phyloP scores from a whole-genome alignment of 2,113 vertebrate species.

The Echinops telfairi region DNA sequence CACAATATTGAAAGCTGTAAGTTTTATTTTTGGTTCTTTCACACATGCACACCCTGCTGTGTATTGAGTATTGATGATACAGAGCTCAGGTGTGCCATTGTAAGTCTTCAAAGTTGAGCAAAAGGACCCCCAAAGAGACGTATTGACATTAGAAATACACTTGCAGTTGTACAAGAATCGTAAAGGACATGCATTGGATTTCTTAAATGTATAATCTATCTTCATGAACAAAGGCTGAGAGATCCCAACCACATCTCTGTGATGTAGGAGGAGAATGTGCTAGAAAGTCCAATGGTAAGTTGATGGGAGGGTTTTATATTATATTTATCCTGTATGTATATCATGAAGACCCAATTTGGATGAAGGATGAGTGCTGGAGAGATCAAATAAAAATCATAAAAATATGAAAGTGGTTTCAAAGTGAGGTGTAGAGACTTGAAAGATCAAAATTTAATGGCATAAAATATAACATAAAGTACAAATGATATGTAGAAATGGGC shows the following conservation, averaged over 20 bases:
- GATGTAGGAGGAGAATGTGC: not conserved
- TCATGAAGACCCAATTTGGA: constrained; percentile 2
- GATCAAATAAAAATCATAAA: not conserved
- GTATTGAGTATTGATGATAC: constrained; percentile 48
- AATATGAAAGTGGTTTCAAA: constrained; percentile 29
- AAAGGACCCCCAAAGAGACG: constrained; percentile 34
- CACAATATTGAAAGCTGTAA: not conserved
- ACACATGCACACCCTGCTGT: constrained; percentile 54
- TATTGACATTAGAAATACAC: constrained; percentile 27
- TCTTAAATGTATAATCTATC: constrained; percentile 43
- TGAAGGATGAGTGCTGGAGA: not conserved
- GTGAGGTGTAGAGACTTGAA: not conserved
- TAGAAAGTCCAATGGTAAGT: not conserved
- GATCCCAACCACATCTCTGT: not conserved
- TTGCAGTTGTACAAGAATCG: not conserved
- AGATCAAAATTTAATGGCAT: not conserved
- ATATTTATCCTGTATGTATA: not conserved
- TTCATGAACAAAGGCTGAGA: not conserved
- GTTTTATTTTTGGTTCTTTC: constrained; percentile 60
- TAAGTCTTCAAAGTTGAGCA: not conserved
- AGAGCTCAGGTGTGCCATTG: constrained; percentile 52
- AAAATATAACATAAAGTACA: not conserved
- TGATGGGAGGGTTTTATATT: not conserved
- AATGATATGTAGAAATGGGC: not conserved
- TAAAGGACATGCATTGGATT: constrained; percentile 40